Percentiles rank a stretch among this genome's conserved stretches.
Evolutionary conservation across 2,888 invertebrate genomes (phyloP).

Genomic region (Stenichneumon culpator): DNA sequence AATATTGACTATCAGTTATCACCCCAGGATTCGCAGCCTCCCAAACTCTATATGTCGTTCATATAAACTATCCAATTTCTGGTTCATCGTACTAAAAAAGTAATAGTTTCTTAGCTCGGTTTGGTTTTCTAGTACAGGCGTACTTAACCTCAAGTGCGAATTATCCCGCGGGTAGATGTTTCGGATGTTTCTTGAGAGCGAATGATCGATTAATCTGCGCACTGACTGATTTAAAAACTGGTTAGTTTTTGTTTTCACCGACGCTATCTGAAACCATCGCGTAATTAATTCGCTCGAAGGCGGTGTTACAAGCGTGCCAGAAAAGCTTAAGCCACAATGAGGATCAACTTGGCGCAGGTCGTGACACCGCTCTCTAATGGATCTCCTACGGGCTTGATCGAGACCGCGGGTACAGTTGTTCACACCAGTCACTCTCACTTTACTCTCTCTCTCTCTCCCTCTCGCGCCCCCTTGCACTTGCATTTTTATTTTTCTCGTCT

Average conservation of each 20-base stretch:
- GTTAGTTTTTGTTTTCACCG: conserved; percentile 3
- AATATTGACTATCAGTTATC: no score
- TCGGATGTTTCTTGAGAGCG: no score
- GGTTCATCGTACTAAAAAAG: no score
- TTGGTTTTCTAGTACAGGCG: no score
- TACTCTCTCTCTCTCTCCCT: not conserved
- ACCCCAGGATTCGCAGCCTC: no score
- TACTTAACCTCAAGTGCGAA: no score
- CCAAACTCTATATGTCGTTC: no score
- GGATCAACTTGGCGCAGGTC: conserved; percentile 29
- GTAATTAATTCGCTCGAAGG: conserved; percentile 4
- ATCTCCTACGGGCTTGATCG: conserved; percentile 31
- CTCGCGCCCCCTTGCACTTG: not conserved
- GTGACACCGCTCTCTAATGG: conserved; percentile 41
- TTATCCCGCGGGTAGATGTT: no score
- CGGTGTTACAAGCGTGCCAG: conserved; percentile 6
- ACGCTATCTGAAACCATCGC: not conserved
- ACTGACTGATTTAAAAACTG: no score
- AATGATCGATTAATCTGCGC: no score
- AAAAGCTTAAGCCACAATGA: conserved; percentile 32
- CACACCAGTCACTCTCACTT: not conserved
- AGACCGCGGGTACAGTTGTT: not conserved
- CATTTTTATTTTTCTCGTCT: conserved; percentile 15
- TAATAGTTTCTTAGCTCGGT: no score
- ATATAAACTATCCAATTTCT: no score